These are phyloP conservation scores for Axea sp. DNA, from an alignment of 2,888 invertebrate species.

Conservation along the genomic window DNA sequence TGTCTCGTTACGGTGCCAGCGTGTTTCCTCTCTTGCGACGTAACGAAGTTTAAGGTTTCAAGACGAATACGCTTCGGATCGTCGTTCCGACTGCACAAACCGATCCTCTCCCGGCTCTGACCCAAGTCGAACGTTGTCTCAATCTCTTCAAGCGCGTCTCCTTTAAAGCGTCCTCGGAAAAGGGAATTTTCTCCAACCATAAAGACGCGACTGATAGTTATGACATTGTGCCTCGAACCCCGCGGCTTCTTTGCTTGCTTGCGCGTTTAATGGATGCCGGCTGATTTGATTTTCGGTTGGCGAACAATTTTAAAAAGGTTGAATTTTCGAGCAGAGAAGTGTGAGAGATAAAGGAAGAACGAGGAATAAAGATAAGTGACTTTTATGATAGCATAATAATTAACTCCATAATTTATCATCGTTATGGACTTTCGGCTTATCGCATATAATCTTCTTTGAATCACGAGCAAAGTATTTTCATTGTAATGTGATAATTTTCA, in stretches of 20 bases:
- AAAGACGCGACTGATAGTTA: conserved; percentile 47
- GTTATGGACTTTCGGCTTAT: conserved; percentile 7
- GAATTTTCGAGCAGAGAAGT: conserved; percentile 8
- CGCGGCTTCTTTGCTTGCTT: conserved; percentile 49
- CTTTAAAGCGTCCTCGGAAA: conserved; percentile 47
- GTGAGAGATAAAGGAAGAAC: conserved; percentile 15
- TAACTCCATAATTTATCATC: conserved; percentile 47
- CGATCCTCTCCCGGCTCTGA: conserved; percentile 33
- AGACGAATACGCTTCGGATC: conserved; percentile 43
- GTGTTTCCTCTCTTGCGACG: conserved; percentile 55
- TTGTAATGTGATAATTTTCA: not conserved
- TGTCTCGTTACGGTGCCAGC: conserved; percentile 61
- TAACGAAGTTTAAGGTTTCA: conserved; percentile 63
- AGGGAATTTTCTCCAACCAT: conserved; percentile 38
- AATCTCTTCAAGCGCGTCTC: conserved; percentile 40
- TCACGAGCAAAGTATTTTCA: not conserved
- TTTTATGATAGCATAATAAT: conserved; percentile 34
- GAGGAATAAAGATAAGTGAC: conserved; percentile 36
- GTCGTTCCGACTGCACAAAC: conserved; percentile 50
- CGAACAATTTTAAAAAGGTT: conserved; percentile 48
- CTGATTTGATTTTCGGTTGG: conserved; percentile 53
- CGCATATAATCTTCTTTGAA: not conserved
- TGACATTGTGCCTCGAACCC: conserved; percentile 47
- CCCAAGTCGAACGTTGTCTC: conserved; percentile 33
- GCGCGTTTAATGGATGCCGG: conserved; percentile 53